These are phyloP conservation scores for Trachops cirrhosus DNA, from an alignment of 2,797 vertebrate species.

Conservation along the genomic window DNA sequence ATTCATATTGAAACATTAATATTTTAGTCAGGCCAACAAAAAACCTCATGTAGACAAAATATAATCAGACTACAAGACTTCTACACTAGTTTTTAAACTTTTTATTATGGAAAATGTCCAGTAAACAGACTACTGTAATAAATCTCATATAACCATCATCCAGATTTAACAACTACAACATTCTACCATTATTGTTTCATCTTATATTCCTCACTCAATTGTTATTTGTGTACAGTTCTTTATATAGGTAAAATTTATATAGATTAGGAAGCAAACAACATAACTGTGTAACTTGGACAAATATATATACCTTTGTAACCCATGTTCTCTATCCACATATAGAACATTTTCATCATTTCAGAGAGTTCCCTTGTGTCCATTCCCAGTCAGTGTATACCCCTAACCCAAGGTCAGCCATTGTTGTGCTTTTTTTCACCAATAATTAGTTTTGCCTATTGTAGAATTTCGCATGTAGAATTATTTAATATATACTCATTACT, in stretches of 20 bases:
- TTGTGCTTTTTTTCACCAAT: not conserved
- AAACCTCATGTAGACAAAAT: not conserved
- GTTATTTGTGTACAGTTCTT: not conserved
- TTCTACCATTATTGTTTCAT: not conserved
- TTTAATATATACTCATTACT: not conserved
- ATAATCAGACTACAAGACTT: not conserved
- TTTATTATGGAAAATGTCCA: not conserved
- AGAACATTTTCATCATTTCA: not conserved
- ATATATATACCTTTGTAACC: not conserved
- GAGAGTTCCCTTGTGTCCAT: not conserved
- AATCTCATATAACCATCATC: not conserved
- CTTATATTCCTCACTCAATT: not conserved
- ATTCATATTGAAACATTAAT: slow-evolving; percentile 61
- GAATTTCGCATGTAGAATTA: not conserved
- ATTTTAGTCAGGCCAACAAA: slow-evolving; percentile 10
- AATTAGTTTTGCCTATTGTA: not conserved
- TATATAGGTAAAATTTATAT: not conserved
- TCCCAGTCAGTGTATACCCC: not conserved
- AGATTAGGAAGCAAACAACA: not conserved
- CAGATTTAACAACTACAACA: not conserved
- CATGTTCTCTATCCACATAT: not conserved
- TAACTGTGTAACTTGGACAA: not conserved
- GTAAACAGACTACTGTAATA: not conserved
- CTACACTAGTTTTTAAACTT: not conserved
- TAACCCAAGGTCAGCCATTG: not conserved